A percentile compares a stretch with the other conserved stretches of the same genome.
Conservation (phyloP, 2,113 vertebrate genomes). For the Grammatotria lemairii region DNA sequence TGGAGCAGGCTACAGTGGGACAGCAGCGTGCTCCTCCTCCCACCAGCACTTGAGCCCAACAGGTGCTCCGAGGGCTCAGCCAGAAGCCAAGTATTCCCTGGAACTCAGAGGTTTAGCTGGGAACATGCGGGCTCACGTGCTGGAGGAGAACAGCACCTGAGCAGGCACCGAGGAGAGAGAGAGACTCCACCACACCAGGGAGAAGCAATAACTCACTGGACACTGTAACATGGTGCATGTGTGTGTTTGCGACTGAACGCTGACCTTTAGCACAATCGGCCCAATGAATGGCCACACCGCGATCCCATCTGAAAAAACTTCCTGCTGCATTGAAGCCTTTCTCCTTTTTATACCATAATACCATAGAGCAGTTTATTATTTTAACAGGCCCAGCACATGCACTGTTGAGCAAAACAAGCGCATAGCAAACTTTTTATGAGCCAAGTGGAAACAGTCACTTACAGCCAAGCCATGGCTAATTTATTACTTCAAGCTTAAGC, state of each 20-base stretch:
- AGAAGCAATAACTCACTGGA: neutral
- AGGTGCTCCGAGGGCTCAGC: constrained; percentile 58
- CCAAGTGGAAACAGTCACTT: constrained; percentile 69
- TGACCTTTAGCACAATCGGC: constrained; percentile 18
- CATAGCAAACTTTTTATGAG: constrained; percentile 65
- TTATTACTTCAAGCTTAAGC: constrained; percentile 48
- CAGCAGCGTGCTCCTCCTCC: constrained; percentile 21
- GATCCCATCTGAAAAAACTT: constrained; percentile 42
- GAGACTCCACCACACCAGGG: neutral
- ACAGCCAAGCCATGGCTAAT: constrained; percentile 65
- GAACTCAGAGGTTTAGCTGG: constrained; percentile 7
- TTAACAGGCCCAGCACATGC: constrained; percentile 57
- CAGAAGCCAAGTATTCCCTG: constrained; percentile 30
- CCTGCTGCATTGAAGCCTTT: constrained; percentile 28
- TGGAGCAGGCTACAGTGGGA: constrained; percentile 42
- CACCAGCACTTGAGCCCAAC: constrained; percentile 36
- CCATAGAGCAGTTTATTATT: constrained; percentile 59
- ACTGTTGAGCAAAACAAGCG: constrained; percentile 64
- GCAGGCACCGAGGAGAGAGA: neutral
- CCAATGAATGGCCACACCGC: constrained; percentile 14
- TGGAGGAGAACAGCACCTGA: constrained; percentile 31
- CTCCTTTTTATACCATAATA: constrained; percentile 31
- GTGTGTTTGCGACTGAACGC: neutral
- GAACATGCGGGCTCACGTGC: constrained; percentile 32
- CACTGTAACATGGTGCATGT: neutral